phyloP scores from a whole-genome alignment of 2,113 vertebrate species.

The Greenwoodochromis staneri region DNA sequence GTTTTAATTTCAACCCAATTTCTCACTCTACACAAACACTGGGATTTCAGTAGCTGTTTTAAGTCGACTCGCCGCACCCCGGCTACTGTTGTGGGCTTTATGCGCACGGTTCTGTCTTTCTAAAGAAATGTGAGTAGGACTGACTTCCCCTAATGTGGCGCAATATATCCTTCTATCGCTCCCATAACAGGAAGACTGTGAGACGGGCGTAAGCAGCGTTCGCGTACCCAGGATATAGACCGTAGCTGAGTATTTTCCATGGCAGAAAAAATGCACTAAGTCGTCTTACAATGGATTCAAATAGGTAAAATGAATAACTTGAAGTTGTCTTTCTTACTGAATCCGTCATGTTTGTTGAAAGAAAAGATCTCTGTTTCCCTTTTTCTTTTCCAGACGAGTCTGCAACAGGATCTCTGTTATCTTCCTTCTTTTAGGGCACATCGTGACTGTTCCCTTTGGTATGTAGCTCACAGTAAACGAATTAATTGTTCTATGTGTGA shows the following conservation, averaged over 20 bases:
- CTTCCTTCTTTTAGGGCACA: not conserved
- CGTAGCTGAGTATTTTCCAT: not conserved
- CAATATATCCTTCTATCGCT: not conserved
- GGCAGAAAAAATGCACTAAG: not conserved
- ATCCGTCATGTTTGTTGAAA: not conserved
- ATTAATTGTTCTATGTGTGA: not conserved
- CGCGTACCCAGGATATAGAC: not conserved
- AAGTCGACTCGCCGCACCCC: not conserved
- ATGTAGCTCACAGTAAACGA: not conserved
- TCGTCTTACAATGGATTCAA: not conserved
- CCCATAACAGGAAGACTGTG: not conserved
- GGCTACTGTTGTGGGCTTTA: not conserved
- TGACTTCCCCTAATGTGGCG: not conserved
- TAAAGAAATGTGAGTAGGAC: not conserved
- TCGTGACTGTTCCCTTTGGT: not conserved
- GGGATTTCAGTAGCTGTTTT: not conserved
- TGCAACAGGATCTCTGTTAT: not conserved
- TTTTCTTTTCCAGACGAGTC: not conserved
- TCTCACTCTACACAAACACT: not conserved
- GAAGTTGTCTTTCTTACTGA: not conserved
- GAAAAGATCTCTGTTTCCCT: not conserved
- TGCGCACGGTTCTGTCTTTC: not conserved
- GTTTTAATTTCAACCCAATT: not conserved
- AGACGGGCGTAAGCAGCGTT: not conserved
- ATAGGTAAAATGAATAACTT: not conserved